phyloP scores from a whole-genome alignment of 2,888 invertebrate species.

The Scaptomyza tumidula region DNA sequence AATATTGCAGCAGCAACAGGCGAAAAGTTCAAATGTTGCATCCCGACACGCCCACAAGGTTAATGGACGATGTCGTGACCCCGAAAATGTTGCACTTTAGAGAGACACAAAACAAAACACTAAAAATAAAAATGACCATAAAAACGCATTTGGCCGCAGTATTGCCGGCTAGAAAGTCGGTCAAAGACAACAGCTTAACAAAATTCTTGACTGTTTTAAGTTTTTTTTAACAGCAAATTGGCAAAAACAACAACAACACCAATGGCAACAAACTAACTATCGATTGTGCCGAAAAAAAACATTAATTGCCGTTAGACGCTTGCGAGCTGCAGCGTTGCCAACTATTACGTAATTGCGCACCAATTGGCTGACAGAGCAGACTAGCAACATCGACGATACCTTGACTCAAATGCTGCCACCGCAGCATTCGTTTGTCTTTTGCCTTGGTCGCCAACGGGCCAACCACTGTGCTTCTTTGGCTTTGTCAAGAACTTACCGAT shows the following conservation, averaged over 20 bases:
- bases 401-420: conserved; percentile 60
- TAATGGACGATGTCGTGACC: conserved; percentile 25
- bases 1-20: neutral
- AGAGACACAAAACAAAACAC: neutral
- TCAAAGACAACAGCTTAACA: conserved; percentile 73
- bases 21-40: neutral
- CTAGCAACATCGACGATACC: conserved; percentile 39
- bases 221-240: conserved; percentile 18
- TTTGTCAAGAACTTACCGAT: conserved; percentile 39
- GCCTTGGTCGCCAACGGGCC: conserved; percentile 20
- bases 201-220: conserved; percentile 58
- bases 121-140: neutral
- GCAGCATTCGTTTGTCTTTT: conserved; percentile 6
- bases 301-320: conserved; percentile 70
- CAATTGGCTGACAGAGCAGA: conserved; percentile 15
- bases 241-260: conserved; percentile 19
- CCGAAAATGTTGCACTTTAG: conserved; percentile 20
- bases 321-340: conserved; percentile 26
- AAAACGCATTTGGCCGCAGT: conserved; percentile 36
- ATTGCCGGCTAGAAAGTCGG: conserved; percentile 55
- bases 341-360: conserved; percentile 33
- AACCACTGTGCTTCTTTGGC: conserved; percentile 1
- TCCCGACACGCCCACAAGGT: conserved; percentile 17
- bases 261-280: conserved; percentile 24
- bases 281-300: conserved; percentile 37